Evolutionary conservation across 1,140 invertebrate species (phyloP).

Genomic region (Drosophila navojoa): DNA sequence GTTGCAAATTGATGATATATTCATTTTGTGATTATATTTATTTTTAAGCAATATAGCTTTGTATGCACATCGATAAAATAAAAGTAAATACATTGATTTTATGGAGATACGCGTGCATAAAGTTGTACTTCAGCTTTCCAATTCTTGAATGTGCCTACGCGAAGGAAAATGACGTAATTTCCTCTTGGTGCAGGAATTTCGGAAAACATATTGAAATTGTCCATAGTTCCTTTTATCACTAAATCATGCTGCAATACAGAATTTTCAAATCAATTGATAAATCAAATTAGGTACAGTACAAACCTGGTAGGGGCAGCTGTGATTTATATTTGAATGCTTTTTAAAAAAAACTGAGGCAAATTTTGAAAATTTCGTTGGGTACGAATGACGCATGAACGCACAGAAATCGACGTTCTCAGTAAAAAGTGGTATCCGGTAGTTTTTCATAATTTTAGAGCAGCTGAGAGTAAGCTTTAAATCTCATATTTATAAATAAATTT

Average conservation of each 20-base stretch:
- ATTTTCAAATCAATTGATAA: neutral
- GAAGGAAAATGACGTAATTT: slow-evolving; percentile 32
- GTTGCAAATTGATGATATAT: too few species aligned
- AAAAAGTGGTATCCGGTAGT: slow-evolving; percentile 32
- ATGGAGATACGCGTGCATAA: neutral
- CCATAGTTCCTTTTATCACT: slow-evolving; percentile 20
- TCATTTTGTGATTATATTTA: too few species aligned
- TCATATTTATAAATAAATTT: neutral
- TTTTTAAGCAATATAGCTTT: too few species aligned
- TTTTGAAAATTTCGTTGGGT: neutral
- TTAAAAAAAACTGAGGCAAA: too few species aligned
- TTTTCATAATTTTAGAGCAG: slow-evolving; percentile 18
- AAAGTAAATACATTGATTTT: neutral
- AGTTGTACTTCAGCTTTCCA: slow-evolving; percentile 30
- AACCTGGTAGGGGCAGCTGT: slow-evolving; percentile 24
- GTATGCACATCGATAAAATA: neutral
- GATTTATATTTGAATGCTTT: slow-evolving; percentile 16
- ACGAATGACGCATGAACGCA: neutral
- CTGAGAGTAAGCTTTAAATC: slow-evolving; percentile 7
- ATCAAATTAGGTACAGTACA: neutral
- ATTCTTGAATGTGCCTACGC: slow-evolving; percentile 27
- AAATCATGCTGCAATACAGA: slow-evolving; percentile 39
- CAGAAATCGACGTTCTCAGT: slow-evolving; percentile 60
- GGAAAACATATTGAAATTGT: neutral
- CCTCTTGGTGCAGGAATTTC: slow-evolving; percentile 51